phyloP scores from a whole-genome alignment of 2,113 vertebrate species.

The Sakesphorus luctuosus region DNA sequence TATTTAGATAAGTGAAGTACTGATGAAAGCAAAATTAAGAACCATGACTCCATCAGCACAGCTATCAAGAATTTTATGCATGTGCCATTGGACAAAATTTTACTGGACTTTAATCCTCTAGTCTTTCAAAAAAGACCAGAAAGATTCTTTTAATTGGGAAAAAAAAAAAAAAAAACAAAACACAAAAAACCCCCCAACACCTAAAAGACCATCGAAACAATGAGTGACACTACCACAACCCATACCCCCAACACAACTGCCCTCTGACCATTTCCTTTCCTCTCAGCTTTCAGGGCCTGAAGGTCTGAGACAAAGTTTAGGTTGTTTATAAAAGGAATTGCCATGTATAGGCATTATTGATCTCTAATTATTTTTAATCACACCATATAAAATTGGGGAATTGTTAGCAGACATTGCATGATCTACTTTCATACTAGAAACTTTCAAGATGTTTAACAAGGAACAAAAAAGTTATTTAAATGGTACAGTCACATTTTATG shows the following conservation, averaged over 20 bases:
- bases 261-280: background rate
- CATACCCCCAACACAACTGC: fast-evolving
- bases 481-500: background rate
- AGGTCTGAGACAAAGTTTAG: background rate
- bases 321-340: background rate
- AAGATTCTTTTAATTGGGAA: background rate
- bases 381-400: background rate
- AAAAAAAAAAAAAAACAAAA: too few species aligned
- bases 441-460: background rate
- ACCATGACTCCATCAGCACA: background rate
- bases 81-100: background rate
- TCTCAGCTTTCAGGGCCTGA: background rate
- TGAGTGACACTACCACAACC: fast-evolving
- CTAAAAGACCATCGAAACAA: background rate
- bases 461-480: background rate
- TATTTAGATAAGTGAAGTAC: background rate
- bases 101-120: background rate
- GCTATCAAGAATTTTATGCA: background rate
- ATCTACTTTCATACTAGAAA: background rate
- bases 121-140: background rate
- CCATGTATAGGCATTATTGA: background rate
- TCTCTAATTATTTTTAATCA: background rate
- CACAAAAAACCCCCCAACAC: background rate
- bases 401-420: background rate
- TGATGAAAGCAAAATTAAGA: background rate